Base-by-base conservation (phyloP, 2,888 invertebrate genomes). In the Sericinus montela region DNA sequence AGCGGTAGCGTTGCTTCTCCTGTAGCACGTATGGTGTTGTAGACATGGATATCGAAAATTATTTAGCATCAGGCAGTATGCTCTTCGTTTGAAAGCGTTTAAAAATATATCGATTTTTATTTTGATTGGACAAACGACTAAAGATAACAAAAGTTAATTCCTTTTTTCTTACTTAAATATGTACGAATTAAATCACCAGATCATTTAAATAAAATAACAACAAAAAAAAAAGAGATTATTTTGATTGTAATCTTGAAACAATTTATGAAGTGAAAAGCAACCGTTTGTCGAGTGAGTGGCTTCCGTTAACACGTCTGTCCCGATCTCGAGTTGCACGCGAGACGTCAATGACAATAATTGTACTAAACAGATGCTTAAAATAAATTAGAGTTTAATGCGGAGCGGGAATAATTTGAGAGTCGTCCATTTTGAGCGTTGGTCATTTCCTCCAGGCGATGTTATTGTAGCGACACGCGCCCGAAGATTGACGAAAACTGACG, bases 401-500 rank as follows among this genome's bases (percentile, higher is more conserved):
- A 57, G 51, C 51, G 10, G 16, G 59, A 62, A 58, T 65, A 60
- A 63, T 54, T 45, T 16, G 28, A 11, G 25, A 11, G 25, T 37
- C 38, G 16, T 9, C 23, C 39, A 39, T 43, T 43, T 43, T 38
- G 35, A 19, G 9, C 58, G 61, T 55, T 62, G 60, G 57, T 56
- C 58, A 65, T 63, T 71, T 64, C 65, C 75, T 69, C 64, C 49
- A 53, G 67, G 72, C 69, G 51, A 60, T 66, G 52, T 49, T 41
- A 29, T 37, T 30, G 42, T 30, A 45, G 15, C 55, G 73, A 70
- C 82, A 78, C 80, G 80, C 78, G 74, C 50, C 70, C 80, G 80
- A 73, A 69, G 58, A 62, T 54, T 54, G 43, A 54, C 82, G 83
- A 80, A 54, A 14, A 46, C 45, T 45, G 25, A 63, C 83, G 82